Conservation (phyloP, 2,113 vertebrate genomes). For the Scopus umbretta region DNA sequence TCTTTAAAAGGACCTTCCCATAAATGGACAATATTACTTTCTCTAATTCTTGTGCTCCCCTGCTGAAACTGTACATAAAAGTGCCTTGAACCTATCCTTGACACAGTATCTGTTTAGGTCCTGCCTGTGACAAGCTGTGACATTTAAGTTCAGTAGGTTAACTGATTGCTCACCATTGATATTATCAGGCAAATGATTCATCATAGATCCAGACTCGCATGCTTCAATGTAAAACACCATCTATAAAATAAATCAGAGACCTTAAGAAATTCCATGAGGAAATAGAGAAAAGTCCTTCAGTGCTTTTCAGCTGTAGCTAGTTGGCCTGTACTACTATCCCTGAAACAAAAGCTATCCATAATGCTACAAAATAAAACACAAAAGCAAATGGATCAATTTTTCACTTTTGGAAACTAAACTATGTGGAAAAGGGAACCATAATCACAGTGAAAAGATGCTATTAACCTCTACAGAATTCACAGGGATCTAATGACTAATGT, state of each 20-base stretch:
- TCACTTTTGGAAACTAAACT: not conserved
- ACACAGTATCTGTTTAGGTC: not conserved
- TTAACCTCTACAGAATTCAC: not conserved
- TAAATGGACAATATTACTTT: not conserved
- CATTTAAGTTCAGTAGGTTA: not conserved
- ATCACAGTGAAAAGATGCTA: not conserved
- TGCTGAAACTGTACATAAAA: not conserved
- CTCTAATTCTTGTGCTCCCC: not conserved
- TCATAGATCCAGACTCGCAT: constrained; percentile 99
- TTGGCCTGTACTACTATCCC: not conserved
- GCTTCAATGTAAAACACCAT: constrained; percentile 99
- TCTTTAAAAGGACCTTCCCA: not conserved
- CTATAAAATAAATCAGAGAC: constrained; percentile 59
- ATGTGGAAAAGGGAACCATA: not conserved
- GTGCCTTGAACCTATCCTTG: not conserved
- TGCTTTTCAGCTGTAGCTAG: not conserved
- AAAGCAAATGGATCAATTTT: not conserved
- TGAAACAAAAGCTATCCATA: not conserved
- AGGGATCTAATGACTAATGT: not conserved
- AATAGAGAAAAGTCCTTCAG: not conserved
- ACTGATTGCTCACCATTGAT: constrained; percentile 82
- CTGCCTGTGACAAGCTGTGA: not conserved
- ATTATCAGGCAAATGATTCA: constrained; percentile 81
- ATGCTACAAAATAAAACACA: not conserved
- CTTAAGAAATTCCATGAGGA: not conserved